Conservation (phyloP, 2,113 vertebrate genomes). For the Odocoileus virginianus region DNA sequence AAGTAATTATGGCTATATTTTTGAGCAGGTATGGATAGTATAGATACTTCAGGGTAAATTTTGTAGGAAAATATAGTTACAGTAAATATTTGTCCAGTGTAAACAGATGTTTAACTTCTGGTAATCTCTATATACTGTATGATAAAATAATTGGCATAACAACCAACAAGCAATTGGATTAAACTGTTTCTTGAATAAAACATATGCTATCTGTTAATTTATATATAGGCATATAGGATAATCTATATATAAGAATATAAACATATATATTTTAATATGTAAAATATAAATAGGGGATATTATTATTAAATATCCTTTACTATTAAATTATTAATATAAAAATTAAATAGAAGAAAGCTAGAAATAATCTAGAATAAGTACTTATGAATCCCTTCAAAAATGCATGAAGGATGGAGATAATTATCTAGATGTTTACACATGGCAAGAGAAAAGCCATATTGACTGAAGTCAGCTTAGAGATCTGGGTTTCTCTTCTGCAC, state of each 20-base stretch:
- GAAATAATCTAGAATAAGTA: not conserved
- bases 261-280: not conserved
- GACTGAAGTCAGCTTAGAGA: not conserved
- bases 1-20: not conserved
- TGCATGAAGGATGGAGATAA: not conserved
- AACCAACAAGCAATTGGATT: conserved; percentile 1
- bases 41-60: conserved; percentile 57
- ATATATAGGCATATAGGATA: conserved; percentile 13
- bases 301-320: not conserved
- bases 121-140: conserved; percentile 45
- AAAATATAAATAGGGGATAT: not conserved
- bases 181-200: conserved; percentile 1
- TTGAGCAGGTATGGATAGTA: not conserved
- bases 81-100: conserved; percentile 48
- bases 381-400: not conserved
- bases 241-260: conserved; percentile 12
- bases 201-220: not conserved
- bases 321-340: not conserved
- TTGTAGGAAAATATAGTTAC: conserved; percentile 40
- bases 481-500: not conserved
- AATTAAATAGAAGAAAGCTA: not conserved
- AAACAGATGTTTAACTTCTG: conserved; percentile 59
- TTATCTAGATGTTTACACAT: not conserved
- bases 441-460: not conserved
- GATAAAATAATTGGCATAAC: conserved; percentile 28